These are phyloP conservation scores for Nymphalis polychloros DNA, from an alignment of 2,888 invertebrate genomes.

Conservation along the genomic window DNA sequence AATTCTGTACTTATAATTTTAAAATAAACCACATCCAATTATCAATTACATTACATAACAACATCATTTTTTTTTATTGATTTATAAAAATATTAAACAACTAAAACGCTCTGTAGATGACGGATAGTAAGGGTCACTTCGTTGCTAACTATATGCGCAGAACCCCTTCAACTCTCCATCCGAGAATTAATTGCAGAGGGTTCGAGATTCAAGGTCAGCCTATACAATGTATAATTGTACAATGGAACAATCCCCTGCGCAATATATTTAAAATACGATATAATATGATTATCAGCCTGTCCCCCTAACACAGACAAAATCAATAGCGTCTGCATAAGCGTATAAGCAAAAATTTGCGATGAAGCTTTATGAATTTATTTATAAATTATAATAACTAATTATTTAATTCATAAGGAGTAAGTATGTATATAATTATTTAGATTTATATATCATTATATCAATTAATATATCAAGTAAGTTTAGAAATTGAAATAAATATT, in stretches of 20 bases:
- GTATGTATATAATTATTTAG: neutral
- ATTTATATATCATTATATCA: too few relatives aligned
- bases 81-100: slow-evolving; percentile 15
- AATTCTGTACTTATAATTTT: too few relatives aligned
- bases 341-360: slow-evolving; percentile 66
- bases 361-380: slow-evolving; percentile 22
- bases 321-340: slow-evolving; percentile 75
- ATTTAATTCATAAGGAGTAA: neutral
- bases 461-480: too few relatives aligned
- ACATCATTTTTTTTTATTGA: slow-evolving; percentile 3
- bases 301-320: slow-evolving; percentile 82
- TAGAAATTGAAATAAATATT: too few relatives aligned
- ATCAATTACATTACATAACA: neutral
- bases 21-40: neutral
- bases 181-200: slow-evolving; percentile 46
- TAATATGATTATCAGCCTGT: slow-evolving; percentile 77
- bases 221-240: slow-evolving; percentile 42
- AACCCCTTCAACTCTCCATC: slow-evolving; percentile 37
- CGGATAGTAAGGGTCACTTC: slow-evolving; percentile 28
- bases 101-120: slow-evolving; percentile 18
- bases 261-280: slow-evolving; percentile 76
- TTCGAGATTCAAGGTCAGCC: slow-evolving; percentile 59
- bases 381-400: neutral
- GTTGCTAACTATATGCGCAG: slow-evolving; percentile 10
- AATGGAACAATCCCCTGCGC: slow-evolving; percentile 55